phyloP scores from a whole-genome alignment of 2,113 vertebrate genomes.

The Coptodon rendalli region DNA sequence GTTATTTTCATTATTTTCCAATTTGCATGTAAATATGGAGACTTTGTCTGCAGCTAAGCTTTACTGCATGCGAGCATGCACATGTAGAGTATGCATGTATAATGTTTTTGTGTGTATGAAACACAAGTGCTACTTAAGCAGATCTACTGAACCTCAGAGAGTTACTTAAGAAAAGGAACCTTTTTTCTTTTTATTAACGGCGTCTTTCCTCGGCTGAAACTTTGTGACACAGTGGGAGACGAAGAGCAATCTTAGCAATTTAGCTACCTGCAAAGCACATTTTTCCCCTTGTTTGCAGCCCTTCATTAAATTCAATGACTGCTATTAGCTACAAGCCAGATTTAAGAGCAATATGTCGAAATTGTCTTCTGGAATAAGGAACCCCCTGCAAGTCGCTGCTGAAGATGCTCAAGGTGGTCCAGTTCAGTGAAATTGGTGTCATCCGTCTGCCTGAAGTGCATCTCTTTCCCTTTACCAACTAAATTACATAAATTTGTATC shows the following conservation, averaged over 20 bases:
- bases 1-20: not conserved
- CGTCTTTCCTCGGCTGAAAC: not conserved
- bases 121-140: not conserved
- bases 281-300: not conserved
- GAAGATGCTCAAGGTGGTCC: not conserved
- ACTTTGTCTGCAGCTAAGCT: too few species aligned
- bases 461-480: not conserved
- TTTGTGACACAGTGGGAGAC: not conserved
- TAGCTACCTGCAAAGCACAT: not conserved
- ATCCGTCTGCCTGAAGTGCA: not conserved
- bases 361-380: not conserved
- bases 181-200: not conserved
- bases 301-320: not conserved
- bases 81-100: not conserved
- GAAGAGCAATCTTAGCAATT: not conserved
- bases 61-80: not conserved
- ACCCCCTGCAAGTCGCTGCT: not conserved
- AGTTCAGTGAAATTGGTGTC: not conserved
- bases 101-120: not conserved
- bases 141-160: not conserved
- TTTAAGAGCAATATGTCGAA: not conserved
- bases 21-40: not conserved
- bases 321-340: not conserved
- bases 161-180: not conserved
- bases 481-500: not conserved